Evolutionary conservation across 2,888 invertebrate genomes (phyloP).

Genomic region (Cecidostiba fungosa): DNA sequence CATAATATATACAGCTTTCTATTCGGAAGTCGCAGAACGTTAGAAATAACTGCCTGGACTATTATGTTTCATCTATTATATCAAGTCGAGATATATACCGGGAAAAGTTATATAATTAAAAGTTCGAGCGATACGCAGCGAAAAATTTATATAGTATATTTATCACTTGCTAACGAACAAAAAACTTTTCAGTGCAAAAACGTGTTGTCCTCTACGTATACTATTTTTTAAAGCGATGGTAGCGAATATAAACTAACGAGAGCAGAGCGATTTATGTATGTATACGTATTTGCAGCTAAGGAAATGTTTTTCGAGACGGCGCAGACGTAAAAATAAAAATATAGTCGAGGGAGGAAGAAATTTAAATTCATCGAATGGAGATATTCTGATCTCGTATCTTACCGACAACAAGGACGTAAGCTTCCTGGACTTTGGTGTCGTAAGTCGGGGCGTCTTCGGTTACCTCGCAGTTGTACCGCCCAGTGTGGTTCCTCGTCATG

Average conservation of each 20-base stretch:
- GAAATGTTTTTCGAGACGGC: too few species aligned
- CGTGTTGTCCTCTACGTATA: too few species aligned
- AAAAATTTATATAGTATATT: not conserved
- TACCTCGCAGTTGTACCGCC: slow-evolving; percentile 88
- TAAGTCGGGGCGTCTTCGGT: slow-evolving; percentile 87
- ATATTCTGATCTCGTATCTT: slow-evolving; percentile 71
- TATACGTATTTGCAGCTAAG: too few species aligned
- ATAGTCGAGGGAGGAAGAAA: too few species aligned
- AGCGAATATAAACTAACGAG: too few species aligned
- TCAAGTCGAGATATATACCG: not conserved
- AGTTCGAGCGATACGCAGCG: not conserved
- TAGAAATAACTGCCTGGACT: not conserved
- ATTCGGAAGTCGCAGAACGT: not conserved
- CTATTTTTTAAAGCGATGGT: too few species aligned
- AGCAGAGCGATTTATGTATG: too few species aligned
- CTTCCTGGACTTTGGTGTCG: slow-evolving; percentile 85
- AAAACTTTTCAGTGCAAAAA: not conserved
- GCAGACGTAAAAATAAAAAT: too few species aligned
- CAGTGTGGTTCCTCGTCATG: slow-evolving; percentile 85
- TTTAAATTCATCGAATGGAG: slow-evolving; percentile 39
- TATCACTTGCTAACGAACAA: not conserved
- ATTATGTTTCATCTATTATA: not conserved
- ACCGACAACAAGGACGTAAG: slow-evolving; percentile 87
- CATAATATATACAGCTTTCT: not conserved
- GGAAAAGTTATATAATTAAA: not conserved